These are phyloP conservation scores for Hydropotes inermis DNA, from an alignment of 2,113 vertebrate genomes.

Conservation along the genomic window DNA sequence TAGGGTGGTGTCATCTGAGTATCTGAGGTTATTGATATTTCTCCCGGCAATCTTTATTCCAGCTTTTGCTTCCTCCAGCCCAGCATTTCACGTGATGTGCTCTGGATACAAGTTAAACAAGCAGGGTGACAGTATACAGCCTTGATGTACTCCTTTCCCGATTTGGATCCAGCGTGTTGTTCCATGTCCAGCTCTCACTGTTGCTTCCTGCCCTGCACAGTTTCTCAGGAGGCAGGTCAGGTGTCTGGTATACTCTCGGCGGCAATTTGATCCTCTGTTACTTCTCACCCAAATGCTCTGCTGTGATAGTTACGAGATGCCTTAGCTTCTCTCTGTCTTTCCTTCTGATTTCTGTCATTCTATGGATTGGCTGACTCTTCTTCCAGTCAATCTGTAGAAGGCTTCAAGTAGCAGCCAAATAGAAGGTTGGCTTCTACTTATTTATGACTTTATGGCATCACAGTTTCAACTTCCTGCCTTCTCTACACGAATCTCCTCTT, in stretches of 20 bases:
- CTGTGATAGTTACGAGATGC: rapidly evolving
- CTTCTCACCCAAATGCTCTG: neutral
- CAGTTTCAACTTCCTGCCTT: neutral
- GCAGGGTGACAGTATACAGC: neutral
- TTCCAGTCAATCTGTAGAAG: neutral
- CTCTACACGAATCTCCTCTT: neutral
- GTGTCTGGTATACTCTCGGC: neutral
- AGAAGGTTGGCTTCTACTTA: neutral
- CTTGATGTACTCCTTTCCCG: neutral
- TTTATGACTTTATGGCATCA: neutral
- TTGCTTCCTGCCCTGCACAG: neutral
- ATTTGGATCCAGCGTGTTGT: neutral
- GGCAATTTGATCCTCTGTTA: neutral
- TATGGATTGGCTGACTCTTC: neutral
- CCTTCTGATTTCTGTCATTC: neutral
- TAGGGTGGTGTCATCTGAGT: neutral
- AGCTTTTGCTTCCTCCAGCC: neutral
- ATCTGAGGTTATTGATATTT: neutral
- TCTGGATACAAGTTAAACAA: neutral
- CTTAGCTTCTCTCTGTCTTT: neutral
- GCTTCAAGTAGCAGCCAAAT: neutral
- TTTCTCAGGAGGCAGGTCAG: neutral
- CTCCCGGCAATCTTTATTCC: neutral
- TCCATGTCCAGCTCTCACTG: neutral
- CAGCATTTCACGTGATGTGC: neutral